phyloP scores from a whole-genome alignment of 30 jellyfish, hydroid and myxozoan genomes.

The Nemopilema nomurai region DNA sequence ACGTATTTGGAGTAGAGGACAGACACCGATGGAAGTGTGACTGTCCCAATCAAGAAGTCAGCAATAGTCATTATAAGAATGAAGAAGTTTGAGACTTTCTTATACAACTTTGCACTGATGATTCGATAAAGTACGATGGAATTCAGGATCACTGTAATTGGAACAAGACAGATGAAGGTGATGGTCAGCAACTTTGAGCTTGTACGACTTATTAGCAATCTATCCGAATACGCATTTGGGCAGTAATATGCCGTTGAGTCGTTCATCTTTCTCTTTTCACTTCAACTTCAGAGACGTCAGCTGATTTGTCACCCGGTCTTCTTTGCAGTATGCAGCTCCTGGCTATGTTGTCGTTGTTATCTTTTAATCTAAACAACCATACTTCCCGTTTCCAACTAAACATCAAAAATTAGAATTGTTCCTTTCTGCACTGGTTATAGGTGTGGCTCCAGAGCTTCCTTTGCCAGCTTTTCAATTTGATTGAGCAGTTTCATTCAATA shows the following conservation, averaged over 20 bases:
- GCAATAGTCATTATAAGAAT: conserved; percentile 27
- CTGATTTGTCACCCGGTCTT: background rate
- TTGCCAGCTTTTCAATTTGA: too few relatives aligned
- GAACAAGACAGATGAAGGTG: conserved; percentile 20
- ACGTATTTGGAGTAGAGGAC: conserved; percentile 29
- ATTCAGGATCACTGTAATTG: conserved; percentile 24
- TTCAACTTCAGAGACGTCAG: background rate
- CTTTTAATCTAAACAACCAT: background rate
- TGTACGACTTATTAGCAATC: background rate
- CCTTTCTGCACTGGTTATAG: too few relatives aligned
- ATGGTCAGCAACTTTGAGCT: background rate
- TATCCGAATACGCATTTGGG: conserved; percentile 39
- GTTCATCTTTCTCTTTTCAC: background rate
- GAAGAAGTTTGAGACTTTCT: conserved; percentile 36
- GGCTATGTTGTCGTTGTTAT: background rate
- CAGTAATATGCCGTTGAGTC: background rate
- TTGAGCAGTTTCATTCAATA: too few relatives aligned
- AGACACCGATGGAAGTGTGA: conserved; percentile 29
- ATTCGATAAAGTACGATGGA: conserved; percentile 40
- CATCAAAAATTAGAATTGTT: too few relatives aligned
- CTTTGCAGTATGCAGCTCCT: background rate
- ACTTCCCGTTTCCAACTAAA: too few relatives aligned
- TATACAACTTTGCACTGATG: conserved; percentile 14
- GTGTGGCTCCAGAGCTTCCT: too few relatives aligned
- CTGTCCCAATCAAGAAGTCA: conserved; percentile 27